Evolutionary conservation across 2,888 invertebrate genomes (phyloP), one percentile per base, ranked within the genome.

Genomic region (Liposcelis brunnea): DNA sequence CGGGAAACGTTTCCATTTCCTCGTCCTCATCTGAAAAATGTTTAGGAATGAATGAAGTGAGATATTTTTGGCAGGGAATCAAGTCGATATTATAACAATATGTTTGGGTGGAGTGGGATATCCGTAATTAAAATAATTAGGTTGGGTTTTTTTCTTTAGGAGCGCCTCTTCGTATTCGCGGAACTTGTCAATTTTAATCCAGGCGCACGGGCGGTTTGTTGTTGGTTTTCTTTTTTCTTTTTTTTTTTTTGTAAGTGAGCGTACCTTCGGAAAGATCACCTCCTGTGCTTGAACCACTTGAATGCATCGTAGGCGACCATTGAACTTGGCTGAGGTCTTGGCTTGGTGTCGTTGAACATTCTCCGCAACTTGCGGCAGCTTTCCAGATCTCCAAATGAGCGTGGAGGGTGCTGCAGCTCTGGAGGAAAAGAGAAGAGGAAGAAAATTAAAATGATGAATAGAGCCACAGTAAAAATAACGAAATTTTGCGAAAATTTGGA

Each of bases 331-430:
- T 32, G 46, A 33, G 21, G 44, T 14, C 46, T 38, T 7, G 50
- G 51, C n/a, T 50, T 48, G 8, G 53, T 49, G 36, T 53, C 53
- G 49, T 51, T 52, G 12, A 53, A 48, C 8, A 53, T 51, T 75
- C 74, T 47, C 73, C 70, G 53, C 75, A 69, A 8, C 26, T 26
- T 26, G 26, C 4, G 7, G 84, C 83, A 48, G 82, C 82, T 63
- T 85, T 86, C 89, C 90, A 91, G 55, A 91, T 84, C 63, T 90
- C 89, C 57, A 91, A 65, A 59, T 87, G 86, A 19, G 89, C 87
- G 62, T 81, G 80, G 51, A 91, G 63, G 55, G 82, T 82, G 60
- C 82, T 80, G 42, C 89, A 89, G 57, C 80, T 78, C 86, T 86
- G 66, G 2, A 49, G 58, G 58, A 51, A 48, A 46, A 45, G 43